A percentile compares a stretch with the other conserved stretches of the same genome.
Evolutionary conservation across 2,888 invertebrate genomes (phyloP).

Genomic region (Idaea aversata): DNA sequence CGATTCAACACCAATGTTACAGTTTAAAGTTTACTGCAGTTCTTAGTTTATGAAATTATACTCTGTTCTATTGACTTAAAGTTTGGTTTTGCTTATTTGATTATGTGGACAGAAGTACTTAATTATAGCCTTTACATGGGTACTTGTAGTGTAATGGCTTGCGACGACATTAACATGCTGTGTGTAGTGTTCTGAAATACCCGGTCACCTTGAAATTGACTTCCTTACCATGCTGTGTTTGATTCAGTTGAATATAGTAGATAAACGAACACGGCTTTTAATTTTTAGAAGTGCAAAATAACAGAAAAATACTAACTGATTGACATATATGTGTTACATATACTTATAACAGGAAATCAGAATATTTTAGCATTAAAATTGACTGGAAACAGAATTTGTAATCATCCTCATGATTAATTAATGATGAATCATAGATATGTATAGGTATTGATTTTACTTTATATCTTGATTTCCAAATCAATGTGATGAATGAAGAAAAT

Average conservation of each 20-base stretch:
- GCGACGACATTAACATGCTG: conserved; percentile 32
- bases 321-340: no score
- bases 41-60: conserved; percentile 22
- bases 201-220: not conserved
- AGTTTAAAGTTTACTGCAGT: conserved; percentile 29
- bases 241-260: no score
- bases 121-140: conserved; percentile 38
- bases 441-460: no score
- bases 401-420: not conserved
- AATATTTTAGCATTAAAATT: conserved; percentile 26
- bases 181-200: not conserved
- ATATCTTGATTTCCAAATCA: no score
- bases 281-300: no score
- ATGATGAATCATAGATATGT: not conserved
- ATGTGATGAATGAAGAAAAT: not conserved
- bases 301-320: no score
- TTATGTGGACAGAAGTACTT: conserved; percentile 17
- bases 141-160: conserved; percentile 38
- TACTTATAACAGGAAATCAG: no score
- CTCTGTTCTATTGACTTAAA: not conserved
- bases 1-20: conserved; percentile 30
- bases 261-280: no score
- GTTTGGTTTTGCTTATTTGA: conserved; percentile 17
- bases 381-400: conserved; percentile 13
- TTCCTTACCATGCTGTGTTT: not conserved